phyloP scores from a whole-genome alignment of 2,888 invertebrate genomes.

The Leptura quadrifasciata region DNA sequence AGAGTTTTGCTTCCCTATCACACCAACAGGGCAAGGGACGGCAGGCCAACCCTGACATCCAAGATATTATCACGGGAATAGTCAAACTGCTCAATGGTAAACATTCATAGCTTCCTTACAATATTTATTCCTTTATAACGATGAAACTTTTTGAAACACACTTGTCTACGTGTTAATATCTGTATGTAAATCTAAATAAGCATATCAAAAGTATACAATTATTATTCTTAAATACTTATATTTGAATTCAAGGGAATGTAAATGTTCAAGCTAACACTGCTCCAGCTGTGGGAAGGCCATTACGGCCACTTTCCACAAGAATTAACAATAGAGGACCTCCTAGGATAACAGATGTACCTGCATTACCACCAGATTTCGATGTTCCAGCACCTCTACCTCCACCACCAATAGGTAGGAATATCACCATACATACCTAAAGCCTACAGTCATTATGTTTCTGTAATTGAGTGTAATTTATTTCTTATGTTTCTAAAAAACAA shows the following conservation, averaged over 20 bases:
- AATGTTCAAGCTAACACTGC: slow-evolving; percentile 88
- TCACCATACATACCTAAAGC: no score
- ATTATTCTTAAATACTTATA: no score
- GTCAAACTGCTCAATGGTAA: slow-evolving; percentile 89
- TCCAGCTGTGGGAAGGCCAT: slow-evolving; percentile 77
- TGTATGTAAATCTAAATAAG: no score
- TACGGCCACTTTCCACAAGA: slow-evolving; percentile 83
- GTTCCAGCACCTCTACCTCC: slow-evolving; percentile 75
- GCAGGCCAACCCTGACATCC: slow-evolving; percentile 86
- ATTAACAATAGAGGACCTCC: slow-evolving; percentile 95
- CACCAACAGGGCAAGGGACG: slow-evolving; percentile 72
- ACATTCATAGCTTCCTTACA: neutral
- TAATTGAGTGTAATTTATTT: no score
- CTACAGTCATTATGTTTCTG: no score
- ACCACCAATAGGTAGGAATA: slow-evolving; percentile 59
- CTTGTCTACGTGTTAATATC: no score
- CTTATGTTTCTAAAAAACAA: neutral
- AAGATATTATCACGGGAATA: slow-evolving; percentile 92
- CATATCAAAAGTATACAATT: no score
- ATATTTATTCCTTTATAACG: neutral
- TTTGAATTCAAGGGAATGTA: slow-evolving; percentile 77
- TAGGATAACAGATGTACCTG: slow-evolving; percentile 86
- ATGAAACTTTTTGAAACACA: no score
- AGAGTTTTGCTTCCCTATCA: slow-evolving; percentile 75
- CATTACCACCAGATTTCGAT: slow-evolving; percentile 82